phyloP scores from a whole-genome alignment of 1,140 invertebrate species.

The Drosophila pruinosa region DNA sequence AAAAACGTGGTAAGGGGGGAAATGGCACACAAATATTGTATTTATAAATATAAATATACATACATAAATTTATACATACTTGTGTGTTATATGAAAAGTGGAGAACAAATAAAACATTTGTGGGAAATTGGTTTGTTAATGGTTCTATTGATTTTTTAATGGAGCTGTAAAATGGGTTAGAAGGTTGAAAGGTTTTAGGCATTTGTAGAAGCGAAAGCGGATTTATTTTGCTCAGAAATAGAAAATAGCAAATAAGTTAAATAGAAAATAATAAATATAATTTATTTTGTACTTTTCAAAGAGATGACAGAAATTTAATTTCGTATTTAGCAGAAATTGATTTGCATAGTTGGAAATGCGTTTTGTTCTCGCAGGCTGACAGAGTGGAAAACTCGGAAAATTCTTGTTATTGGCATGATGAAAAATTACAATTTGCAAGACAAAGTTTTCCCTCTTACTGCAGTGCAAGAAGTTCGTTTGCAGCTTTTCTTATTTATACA shows the following conservation, averaged over 20 bases:
- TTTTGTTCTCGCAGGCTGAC: neutral
- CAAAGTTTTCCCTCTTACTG: constrained; percentile 1
- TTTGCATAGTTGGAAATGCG: neutral
- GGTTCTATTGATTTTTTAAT: neutral
- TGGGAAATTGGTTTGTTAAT: constrained; percentile 3
- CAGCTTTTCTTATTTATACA: constrained; percentile 24
- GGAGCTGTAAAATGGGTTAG: neutral
- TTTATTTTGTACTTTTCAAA: neutral
- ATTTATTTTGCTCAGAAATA: neutral
- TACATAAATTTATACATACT: neutral
- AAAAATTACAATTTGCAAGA: constrained; percentile 13
- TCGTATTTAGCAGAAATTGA: constrained; percentile 1
- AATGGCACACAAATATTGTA: neutral
- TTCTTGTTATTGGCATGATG: neutral
- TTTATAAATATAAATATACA: neutral
- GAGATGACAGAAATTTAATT: neutral
- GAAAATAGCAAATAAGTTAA: neutral
- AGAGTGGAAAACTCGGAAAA: constrained; percentile 5
- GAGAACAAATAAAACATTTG: constrained; percentile 17
- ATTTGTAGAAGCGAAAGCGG: too few relatives aligned
- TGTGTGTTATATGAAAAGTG: neutral
- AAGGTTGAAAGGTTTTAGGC: neutral
- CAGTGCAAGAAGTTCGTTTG: constrained; percentile 20
- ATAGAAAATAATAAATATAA: neutral
- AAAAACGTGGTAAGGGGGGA: neutral